Evolutionary conservation across 2,888 invertebrate genomes (phyloP), one percentile per base, ranked within the genome.

Genomic region (Flexamia atlantica): DNA sequence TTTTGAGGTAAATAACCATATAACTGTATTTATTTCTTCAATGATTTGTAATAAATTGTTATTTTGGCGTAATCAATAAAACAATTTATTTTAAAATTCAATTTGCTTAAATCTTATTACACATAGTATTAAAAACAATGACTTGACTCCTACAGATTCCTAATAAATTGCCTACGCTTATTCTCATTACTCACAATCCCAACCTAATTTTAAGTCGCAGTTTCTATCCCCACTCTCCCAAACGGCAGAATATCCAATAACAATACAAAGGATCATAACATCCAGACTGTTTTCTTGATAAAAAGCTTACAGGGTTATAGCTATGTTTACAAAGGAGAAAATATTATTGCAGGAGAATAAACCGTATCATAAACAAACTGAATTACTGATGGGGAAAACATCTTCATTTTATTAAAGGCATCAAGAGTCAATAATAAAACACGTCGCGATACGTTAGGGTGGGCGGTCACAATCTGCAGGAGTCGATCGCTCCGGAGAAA

Each of bases 341-440:
- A 28, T 5, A 30, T 64, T 64, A 64, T 30, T 28, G 64, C 64
- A 28, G 30, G 9, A 64, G 64, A 28, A 64, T 64, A 64, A 64
- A 64, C 64, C 64, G 12, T 64, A 64, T 64, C 64, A 64, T 64
- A 64, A 64, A 64, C 28, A 64, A 30, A 17, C 64, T 30, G 30
- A 30, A 64, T 64, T 64, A 64, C 64, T 64, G 64, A 64, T 14
- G 64, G 64, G 30, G 30, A 64, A 64, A 64, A 64, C 30, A 64
- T 64, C 64, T 28, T 64, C 64, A 30, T 64, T 64, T 64, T 64
- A 64, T 64, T 64, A 64, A 64, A 30, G 30, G n/a, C 64, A 64
- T 64, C 28, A 64, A 64, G 28, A 64, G 64, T 64, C 64, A 64
- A 64, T 64, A 64, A 64, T 64, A 64, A 64, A 64, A 64, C 23